phyloP scores from a whole-genome alignment of 2,888 invertebrate species.

The Drosophila formosana region DNA sequence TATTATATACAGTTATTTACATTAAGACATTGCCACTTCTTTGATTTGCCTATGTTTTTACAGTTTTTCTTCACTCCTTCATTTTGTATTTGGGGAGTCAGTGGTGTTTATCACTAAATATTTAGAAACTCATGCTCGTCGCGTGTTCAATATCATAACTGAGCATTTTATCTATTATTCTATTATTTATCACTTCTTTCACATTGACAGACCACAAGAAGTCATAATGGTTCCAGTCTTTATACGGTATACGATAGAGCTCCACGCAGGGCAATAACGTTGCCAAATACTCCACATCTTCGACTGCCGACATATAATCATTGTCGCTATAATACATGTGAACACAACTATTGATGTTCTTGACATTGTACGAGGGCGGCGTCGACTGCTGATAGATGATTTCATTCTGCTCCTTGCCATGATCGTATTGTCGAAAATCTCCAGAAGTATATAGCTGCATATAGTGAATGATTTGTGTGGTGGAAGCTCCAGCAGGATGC shows the following conservation, averaged over 20 bases:
- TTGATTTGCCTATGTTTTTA: constrained; percentile 32
- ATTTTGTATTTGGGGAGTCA: constrained; percentile 13
- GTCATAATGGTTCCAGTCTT: constrained; percentile 89
- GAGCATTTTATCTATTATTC: constrained; percentile 75
- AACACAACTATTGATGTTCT: constrained; percentile 87
- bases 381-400: constrained; percentile 86
- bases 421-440: constrained; percentile 87
- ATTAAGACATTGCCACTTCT: constrained; percentile 19
- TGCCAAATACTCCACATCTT: constrained; percentile 86
- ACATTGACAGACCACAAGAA: constrained; percentile 89
- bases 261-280: constrained; percentile 86
- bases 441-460: constrained; percentile 87
- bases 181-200: constrained; percentile 87
- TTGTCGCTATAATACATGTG: constrained; percentile 89
- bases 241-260: constrained; percentile 85
- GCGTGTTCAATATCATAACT: constrained; percentile 67
- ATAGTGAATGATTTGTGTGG: constrained; percentile 90
- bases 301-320: constrained; percentile 87
- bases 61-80: not conserved
- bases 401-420: constrained; percentile 86
- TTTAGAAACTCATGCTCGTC: constrained; percentile 49
- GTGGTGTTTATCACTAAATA: constrained; percentile 11
- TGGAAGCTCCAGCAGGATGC: constrained; percentile 89
- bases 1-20: constrained; percentile 55
- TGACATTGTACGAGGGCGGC: constrained; percentile 88